These are phyloP conservation scores for Patella depressa DNA, from an alignment of 2,888 invertebrate species.

Conservation along the genomic window DNA sequence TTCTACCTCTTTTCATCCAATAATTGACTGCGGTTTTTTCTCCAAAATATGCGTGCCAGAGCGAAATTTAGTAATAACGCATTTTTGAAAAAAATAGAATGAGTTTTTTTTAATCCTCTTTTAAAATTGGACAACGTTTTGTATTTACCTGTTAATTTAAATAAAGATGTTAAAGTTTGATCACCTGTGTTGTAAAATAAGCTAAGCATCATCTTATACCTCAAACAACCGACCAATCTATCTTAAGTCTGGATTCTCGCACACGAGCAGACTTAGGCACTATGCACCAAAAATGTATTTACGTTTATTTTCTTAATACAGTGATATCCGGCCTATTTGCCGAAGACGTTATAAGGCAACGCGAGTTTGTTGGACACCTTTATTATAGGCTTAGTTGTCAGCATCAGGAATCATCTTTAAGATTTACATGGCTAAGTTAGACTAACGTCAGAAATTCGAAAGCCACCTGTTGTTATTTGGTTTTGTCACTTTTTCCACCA, in stretches of 20 bases:
- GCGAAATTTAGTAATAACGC: too few species aligned
- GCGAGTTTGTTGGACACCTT: background rate
- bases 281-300: background rate
- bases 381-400: too few species aligned
- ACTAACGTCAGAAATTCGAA: background rate
- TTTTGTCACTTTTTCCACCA: background rate
- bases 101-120: too few species aligned
- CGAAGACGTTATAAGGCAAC: background rate
- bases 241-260: background rate
- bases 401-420: background rate
- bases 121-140: too few species aligned
- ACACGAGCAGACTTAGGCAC: background rate
- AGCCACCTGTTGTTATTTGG: conserved; percentile 6
- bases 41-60: too few species aligned
- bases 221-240: too few species aligned
- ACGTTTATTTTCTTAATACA: conserved; percentile 9
- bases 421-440: conserved; percentile 5
- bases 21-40: too few species aligned
- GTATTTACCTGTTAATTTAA: conserved; percentile 6
- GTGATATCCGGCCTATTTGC: background rate
- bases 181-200: background rate
- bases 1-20: too few species aligned
- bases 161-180: background rate
- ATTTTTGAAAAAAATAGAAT: too few species aligned
- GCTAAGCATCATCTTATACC: too few species aligned